Evolutionary conservation across 1,140 invertebrate species (phyloP).

Genomic region (Marisa cornuarietis): DNA sequence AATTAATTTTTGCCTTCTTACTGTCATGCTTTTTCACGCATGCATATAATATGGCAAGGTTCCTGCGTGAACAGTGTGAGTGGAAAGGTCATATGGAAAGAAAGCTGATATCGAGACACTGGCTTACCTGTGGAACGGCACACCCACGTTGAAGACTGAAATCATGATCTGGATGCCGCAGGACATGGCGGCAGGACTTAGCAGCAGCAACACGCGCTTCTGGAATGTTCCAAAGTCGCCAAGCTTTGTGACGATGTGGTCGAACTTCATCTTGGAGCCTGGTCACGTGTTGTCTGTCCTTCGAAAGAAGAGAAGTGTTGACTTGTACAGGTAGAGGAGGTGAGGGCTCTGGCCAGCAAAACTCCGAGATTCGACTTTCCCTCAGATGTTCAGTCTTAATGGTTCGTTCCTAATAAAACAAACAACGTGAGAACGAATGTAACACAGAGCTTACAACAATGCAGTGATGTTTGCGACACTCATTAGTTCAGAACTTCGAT

Average conservation of each 20-base stretch:
- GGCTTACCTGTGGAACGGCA: slow-evolving; percentile 43
- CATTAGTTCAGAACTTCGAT: too few species aligned
- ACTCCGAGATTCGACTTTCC: too few species aligned
- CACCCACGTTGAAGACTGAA: slow-evolving; percentile 63
- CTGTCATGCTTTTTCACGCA: too few species aligned
- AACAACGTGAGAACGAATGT: too few species aligned
- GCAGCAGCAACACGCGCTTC: slow-evolving; percentile 82
- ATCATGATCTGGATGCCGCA: slow-evolving; percentile 77
- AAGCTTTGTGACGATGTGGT: slow-evolving; percentile 80
- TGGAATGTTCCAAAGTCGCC: slow-evolving; percentile 91
- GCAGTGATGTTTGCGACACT: too few species aligned
- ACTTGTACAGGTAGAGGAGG: too few species aligned
- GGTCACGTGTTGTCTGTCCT: not conserved
- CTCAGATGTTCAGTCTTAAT: too few species aligned
- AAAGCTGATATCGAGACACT: not conserved
- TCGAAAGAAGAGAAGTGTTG: not conserved
- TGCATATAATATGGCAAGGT: too few species aligned
- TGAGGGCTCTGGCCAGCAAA: too few species aligned
- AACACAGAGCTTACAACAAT: too few species aligned
- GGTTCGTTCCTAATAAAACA: too few species aligned
- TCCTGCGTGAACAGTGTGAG: not conserved
- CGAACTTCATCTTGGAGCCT: slow-evolving; percentile 78
- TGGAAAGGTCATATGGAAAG: not conserved
- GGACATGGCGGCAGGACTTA: slow-evolving; percentile 80
- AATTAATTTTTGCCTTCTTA: not conserved